Percentiles rank a stretch among this genome's conserved stretches.
Evolutionary conservation across 2,797 vertebrate genomes (phyloP).

Genomic region (Anguilla marmorata): DNA sequence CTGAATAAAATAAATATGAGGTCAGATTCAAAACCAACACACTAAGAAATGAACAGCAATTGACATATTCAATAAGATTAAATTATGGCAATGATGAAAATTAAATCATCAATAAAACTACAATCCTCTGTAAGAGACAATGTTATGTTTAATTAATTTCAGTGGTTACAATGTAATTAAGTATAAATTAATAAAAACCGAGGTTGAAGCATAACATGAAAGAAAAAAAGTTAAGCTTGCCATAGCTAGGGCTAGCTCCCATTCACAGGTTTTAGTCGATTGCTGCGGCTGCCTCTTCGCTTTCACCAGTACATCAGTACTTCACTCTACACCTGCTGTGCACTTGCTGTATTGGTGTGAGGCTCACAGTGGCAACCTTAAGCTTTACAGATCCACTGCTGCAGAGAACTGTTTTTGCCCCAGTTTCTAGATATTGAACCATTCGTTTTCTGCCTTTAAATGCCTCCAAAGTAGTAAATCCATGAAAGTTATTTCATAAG

Average conservation of each 20-base stretch:
- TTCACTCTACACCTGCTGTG: not conserved
- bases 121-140: too few species aligned
- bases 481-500: not conserved
- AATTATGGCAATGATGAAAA: too few species aligned
- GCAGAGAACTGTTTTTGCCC: not conserved
- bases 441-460: not conserved
- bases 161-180: not conserved
- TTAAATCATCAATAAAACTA: too few species aligned
- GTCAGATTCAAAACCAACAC: not conserved
- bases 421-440: not conserved
- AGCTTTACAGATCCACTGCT: not conserved
- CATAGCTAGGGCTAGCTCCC: not conserved
- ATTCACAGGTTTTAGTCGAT: not conserved
- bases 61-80: not conserved
- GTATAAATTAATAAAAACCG: not conserved
- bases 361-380: not conserved
- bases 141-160: not conserved
- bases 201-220: not conserved
- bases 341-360: not conserved
- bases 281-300: not conserved
- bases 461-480: not conserved
- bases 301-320: not conserved
- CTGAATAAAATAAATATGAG: not conserved
- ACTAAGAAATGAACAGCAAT: not conserved
- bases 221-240: not conserved